A percentile compares a stretch with the other conserved stretches of the same genome.
Conservation (phyloP, 2,113 vertebrate species). For the Pavo muticus region DNA sequence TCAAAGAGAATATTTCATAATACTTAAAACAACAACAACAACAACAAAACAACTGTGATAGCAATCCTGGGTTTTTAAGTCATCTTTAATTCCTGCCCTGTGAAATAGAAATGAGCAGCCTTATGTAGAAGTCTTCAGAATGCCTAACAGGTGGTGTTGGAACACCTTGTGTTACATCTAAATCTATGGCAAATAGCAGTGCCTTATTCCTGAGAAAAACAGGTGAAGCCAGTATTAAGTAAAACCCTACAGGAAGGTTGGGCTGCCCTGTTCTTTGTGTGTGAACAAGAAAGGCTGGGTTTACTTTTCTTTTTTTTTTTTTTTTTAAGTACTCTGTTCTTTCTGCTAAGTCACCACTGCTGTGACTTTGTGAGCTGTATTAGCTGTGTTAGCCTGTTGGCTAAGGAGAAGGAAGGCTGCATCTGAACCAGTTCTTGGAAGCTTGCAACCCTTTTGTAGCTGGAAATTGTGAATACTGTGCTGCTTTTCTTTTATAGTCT, state of each 20-base stretch:
- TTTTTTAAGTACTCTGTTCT: neutral
- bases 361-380: neutral
- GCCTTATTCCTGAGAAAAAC: neutral
- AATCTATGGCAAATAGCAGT: constrained; percentile 11
- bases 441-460: neutral
- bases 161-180: neutral
- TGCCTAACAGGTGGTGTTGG: neutral
- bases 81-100: constrained; percentile 48
- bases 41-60: neutral
- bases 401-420: neutral
- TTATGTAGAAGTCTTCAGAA: neutral
- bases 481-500: neutral
- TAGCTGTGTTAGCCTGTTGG: neutral
- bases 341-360: neutral
- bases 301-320: neutral
- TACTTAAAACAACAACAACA: neutral
- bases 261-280: neutral
- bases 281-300: neutral
- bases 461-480: neutral
- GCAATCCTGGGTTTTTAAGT: constrained; percentile 52
- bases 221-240: neutral
- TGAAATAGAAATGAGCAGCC: constrained; percentile 24
- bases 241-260: neutral
- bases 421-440: neutral
- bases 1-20: constrained; percentile 38